A percentile compares a stretch with the other conserved stretches of the same genome.
These are phyloP conservation scores for Tenualosa ilisha DNA, from an alignment of 2,797 vertebrate genomes.

Conservation along the genomic window DNA sequence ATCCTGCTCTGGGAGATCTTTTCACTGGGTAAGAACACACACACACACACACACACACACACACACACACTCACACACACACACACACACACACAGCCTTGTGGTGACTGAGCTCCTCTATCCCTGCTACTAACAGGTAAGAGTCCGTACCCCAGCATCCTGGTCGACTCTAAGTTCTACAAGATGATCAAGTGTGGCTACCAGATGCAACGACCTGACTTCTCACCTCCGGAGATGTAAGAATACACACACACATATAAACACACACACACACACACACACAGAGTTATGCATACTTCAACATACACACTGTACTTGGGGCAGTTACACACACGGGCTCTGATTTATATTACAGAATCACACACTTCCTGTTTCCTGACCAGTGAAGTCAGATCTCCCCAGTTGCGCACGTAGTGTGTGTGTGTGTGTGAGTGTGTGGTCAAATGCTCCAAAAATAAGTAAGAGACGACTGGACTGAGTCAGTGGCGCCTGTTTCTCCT, in stretches of 20 bases:
- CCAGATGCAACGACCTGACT: conserved; percentile 92
- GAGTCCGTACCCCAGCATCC: conserved; percentile 91
- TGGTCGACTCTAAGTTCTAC: conserved; percentile 95
- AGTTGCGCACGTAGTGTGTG: background rate
- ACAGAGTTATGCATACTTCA: too few species aligned
- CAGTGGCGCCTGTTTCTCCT: conserved; percentile 3
- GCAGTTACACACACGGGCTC: too few species aligned
- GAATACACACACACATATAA: conserved; percentile 46
- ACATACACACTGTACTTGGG: too few species aligned
- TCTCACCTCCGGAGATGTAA: conserved; percentile 89
- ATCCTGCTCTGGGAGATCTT: conserved; percentile 99
- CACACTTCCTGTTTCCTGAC: background rate
- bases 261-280: too few species aligned
- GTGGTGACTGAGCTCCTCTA: background rate
- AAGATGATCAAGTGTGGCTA: conserved; percentile 94
- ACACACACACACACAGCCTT: background rate
- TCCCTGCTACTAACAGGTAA: conserved; percentile 75
- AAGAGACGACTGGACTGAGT: background rate
- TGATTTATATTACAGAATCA: too few species aligned
- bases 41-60: conserved; percentile 50
- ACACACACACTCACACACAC: background rate
- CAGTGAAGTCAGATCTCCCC: too few species aligned
- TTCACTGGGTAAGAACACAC: conserved; percentile 95
- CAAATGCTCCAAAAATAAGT: background rate
- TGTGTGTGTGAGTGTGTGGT: background rate